A percentile compares a stretch with the other conserved stretches of the same genome.
Conservation (phyloP, 2,888 invertebrate genomes). For the Tillus elongatus region DNA sequence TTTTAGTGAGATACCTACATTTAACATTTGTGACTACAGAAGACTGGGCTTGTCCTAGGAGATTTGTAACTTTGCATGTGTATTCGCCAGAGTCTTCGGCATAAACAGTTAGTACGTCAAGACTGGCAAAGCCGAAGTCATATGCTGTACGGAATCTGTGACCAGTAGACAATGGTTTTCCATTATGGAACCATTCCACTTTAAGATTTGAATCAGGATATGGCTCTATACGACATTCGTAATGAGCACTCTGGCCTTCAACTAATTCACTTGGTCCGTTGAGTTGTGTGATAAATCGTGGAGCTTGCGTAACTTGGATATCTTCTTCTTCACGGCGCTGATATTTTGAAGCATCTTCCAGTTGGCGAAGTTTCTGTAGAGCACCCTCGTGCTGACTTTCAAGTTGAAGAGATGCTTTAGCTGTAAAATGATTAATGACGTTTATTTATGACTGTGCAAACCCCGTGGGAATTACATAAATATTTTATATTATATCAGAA, state of each 20-base stretch:
- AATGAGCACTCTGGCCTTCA: conserved; percentile 86
- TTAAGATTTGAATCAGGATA: conserved; percentile 83
- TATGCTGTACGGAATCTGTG: conserved; percentile 89
- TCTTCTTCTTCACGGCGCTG: conserved; percentile 76
- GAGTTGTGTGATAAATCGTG: conserved; percentile 75
- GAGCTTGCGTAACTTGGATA: conserved; percentile 69
- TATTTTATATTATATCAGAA: conserved; percentile 10
- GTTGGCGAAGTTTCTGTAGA: conserved; percentile 73
- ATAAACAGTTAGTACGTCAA: conserved; percentile 90
- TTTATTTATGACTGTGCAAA: background rate
- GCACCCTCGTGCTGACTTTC: conserved; percentile 86
- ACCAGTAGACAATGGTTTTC: conserved; percentile 75
- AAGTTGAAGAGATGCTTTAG: conserved; percentile 77
- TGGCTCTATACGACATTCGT: conserved; percentile 87
- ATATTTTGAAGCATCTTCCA: conserved; percentile 74
- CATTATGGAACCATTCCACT: conserved; percentile 91
- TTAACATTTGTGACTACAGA: conserved; percentile 73
- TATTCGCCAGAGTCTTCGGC: conserved; percentile 92
- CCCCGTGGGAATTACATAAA: background rate
- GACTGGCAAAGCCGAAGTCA: conserved; percentile 94
- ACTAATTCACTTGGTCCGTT: conserved; percentile 77
- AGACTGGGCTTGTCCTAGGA: conserved; percentile 72
- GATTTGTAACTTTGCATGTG: conserved; percentile 79
- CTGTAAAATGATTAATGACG: conserved; percentile 39
- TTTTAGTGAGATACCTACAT: no score